phyloP scores from a whole-genome alignment of 2,797 vertebrate species.

The Esox lucius region DNA sequence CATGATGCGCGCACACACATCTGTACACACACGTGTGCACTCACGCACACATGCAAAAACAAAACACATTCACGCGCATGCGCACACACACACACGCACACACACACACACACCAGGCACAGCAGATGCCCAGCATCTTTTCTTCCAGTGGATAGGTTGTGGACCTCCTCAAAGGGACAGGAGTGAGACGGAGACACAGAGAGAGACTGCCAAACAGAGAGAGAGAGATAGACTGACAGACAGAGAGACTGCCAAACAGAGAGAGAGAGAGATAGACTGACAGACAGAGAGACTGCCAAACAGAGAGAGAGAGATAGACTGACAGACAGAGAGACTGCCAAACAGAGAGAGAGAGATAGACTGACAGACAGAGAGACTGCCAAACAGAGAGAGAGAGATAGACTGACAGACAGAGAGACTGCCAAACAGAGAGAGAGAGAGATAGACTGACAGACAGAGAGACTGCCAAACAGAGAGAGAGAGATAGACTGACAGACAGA shows the following conservation, averaged over 20 bases:
- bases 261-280: not conserved
- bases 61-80: conserved; percentile 57
- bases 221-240: not conserved
- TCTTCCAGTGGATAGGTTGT: conserved; percentile 18
- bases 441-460: not conserved
- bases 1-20: not conserved
- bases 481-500: no score
- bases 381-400: not conserved
- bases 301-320: not conserved
- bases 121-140: conserved; percentile 21
- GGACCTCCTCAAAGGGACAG: conserved; percentile 12
- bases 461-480: not conserved
- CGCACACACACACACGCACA: conserved; percentile 56
- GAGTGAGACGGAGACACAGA: not conserved
- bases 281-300: not conserved
- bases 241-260: not conserved
- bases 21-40: conserved; percentile 32
- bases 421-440: not conserved
- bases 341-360: not conserved
- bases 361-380: not conserved
- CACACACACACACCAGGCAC: conserved; percentile 61
- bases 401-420: not conserved
- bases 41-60: not conserved
- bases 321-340: not conserved
- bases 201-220: not conserved